Evolutionary conservation across 2,113 vertebrate genomes (phyloP), one percentile per base, ranked within the genome.

Genomic region (Marmota monax): DNA sequence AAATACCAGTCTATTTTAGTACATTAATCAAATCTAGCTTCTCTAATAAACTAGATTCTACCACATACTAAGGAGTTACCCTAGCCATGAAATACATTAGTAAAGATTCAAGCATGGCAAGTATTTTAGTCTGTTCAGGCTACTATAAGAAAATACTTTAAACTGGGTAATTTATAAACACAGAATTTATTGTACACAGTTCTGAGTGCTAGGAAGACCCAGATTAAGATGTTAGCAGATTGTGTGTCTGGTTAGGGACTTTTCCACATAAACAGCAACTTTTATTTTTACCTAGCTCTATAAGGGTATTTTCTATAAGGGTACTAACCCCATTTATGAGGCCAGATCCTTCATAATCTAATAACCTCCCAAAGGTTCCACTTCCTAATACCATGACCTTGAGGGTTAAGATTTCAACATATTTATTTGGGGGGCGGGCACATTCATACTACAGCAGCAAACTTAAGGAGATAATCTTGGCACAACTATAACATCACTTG

Each of bases 21-120:
- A 93, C 16, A 88, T 17, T 84, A 34, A 78, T 51, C 95, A 83
- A 88, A 67, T 67, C 51, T 9, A 95, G 20, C 73, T 90, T 72
- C 42, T 93, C 61, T 48, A 94, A 94, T 63, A 92, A 82, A 61
- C 18, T 76, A 70, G 23, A 82, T 70, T 18, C 39, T 34, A 32
- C 51, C 56, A 84, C 18, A 96, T 77, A 92, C 22, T 70, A 84
- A 70, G 61, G 20, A 88, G 32, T 83, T 84, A 65, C 34, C 37
- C 70, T 91, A 11, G 70, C 42, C 27, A 70, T 29, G 39, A 79
- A 92, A 94, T 58, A 79, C 1, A 88, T 53, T 86, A 72, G 86
- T 34, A 70, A 80, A 84, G 29, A 18, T 73, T 87, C 51, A 83
- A 90, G 32, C 34, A 78, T 78, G 27, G 27, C 34, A 78, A 74